Percentiles rank a stretch among this genome's conserved stretches.
Evolutionary conservation across 2,888 invertebrate species (phyloP).

Genomic region (Scelioninae gen. 1): DNA sequence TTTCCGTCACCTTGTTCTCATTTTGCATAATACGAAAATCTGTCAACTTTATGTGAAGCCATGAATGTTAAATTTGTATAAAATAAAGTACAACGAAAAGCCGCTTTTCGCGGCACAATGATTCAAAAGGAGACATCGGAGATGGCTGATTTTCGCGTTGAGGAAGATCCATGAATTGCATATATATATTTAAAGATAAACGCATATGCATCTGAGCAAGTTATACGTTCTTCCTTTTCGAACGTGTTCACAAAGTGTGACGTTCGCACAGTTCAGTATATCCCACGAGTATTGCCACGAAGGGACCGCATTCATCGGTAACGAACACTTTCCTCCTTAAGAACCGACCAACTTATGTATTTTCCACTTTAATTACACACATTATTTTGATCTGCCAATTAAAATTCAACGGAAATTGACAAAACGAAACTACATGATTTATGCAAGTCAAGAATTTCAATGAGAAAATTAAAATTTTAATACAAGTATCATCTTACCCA

Average conservation of each 20-base stretch:
- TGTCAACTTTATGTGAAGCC: conserved; percentile 39
- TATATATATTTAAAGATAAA: conserved; percentile 26
- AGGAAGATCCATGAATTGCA: conserved; percentile 46
- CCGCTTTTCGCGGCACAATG: conserved; percentile 53
- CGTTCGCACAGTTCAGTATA: conserved; percentile 78
- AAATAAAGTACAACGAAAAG: conserved; percentile 56
- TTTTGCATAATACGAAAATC: conserved; percentile 38
- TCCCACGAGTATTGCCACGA: conserved; percentile 74
- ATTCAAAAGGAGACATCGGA: conserved; percentile 49
- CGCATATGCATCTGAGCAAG: background rate
- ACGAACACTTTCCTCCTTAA: conserved; percentile 45
- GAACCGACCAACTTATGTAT: conserved; percentile 45
- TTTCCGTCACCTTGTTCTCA: conserved; percentile 13
- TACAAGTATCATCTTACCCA: too few relatives aligned
- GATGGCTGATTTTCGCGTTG: conserved; percentile 33
- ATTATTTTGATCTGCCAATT: conserved; percentile 72
- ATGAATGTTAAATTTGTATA: conserved; percentile 36
- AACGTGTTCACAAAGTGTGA: conserved; percentile 77
- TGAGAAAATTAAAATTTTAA: too few relatives aligned
- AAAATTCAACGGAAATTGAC: conserved; percentile 43
- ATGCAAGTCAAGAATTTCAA: too few relatives aligned
- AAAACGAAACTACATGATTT: too few relatives aligned
- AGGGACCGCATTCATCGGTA: conserved; percentile 60
- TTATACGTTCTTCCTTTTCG: conserved; percentile 12
- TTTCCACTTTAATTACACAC: conserved; percentile 76